Percentiles rank a stretch among this genome's conserved stretches.
Evolutionary conservation across 2,888 invertebrate species (phyloP).

Genomic region (Cheilosia pagana): DNA sequence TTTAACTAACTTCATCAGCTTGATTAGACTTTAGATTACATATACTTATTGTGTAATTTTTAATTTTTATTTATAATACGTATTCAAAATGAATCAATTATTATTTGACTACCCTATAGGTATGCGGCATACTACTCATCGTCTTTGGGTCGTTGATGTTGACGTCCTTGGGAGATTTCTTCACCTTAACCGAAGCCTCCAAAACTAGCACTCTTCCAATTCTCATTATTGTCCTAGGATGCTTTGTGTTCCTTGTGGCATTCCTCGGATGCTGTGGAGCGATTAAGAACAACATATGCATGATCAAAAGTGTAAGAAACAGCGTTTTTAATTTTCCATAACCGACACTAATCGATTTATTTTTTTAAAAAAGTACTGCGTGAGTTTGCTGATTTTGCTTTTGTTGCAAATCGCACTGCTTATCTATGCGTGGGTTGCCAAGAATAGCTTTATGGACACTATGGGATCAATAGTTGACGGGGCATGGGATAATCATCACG

Average conservation of each 20-base stretch:
- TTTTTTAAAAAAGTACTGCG: constrained; percentile 86
- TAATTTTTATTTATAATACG: too few species aligned
- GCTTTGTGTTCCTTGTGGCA: constrained; percentile 90
- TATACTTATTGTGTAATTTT: too few species aligned
- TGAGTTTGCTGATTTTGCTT: constrained; percentile 88
- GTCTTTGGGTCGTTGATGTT: constrained; percentile 88
- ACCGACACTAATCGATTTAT: neutral
- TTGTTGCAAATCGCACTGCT: constrained; percentile 89
- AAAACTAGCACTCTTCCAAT: constrained; percentile 86
- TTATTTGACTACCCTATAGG: constrained; percentile 83
- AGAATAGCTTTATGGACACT: constrained; percentile 84
- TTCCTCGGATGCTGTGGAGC: constrained; percentile 97
- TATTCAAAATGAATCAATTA: neutral
- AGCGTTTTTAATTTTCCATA: neutral
- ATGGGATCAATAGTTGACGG: constrained; percentile 85
- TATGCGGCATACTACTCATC: constrained; percentile 88
- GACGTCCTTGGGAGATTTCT: constrained; percentile 85
- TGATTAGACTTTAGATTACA: too few species aligned
- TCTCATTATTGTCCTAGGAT: constrained; percentile 88
- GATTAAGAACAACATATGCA: constrained; percentile 93
- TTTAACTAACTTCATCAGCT: too few species aligned
- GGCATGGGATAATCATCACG: constrained; percentile 79
- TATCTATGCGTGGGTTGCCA: constrained; percentile 88
- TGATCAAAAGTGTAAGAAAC: constrained; percentile 90
- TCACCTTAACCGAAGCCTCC: constrained; percentile 82